A percentile compares a stretch with the other conserved stretches of the same genome.
Evolutionary conservation across 92 coral and sea anemone species (phyloP).

Genomic region (Phenganax marumi): DNA sequence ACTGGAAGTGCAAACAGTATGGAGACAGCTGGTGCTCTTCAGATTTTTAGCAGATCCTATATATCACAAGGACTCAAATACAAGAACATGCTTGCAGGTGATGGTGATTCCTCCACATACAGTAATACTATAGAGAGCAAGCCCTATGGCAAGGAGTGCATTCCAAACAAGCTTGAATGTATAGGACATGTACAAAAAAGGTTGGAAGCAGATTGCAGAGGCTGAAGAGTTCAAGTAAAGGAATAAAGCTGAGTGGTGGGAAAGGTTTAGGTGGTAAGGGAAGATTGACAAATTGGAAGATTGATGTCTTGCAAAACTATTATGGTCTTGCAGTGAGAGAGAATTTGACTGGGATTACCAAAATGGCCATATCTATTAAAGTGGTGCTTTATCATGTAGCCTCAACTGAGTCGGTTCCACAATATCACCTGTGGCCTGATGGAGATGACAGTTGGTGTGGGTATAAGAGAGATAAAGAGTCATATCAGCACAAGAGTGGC

Average conservation of each 20-base stretch:
- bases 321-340: neutral
- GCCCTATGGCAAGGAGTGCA: neutral
- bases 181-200: constrained; percentile 1
- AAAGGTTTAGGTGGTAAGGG: neutral
- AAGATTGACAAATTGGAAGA: neutral
- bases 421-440: neutral
- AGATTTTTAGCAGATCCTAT: neutral
- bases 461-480: neutral
- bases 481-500: constrained; percentile 18
- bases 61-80: constrained; percentile 13
- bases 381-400: neutral
- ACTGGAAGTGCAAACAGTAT: too few relatives aligned
- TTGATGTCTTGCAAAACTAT: neutral
- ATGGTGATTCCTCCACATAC: constrained; percentile 37
- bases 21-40: neutral
- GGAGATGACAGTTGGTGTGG: too few relatives aligned
- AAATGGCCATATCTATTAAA: neutral
- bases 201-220: neutral
- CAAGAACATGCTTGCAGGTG: constrained; percentile 25
- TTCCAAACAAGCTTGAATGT: neutral
- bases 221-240: neutral
- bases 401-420: neutral
- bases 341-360: neutral
- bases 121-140: neutral
- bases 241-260: neutral